Percentiles rank a stretch among this genome's conserved stretches.
Conservation (phyloP, 35 echinoderm and acorn worm genomes). For the Holothuria glaberrima region DNA sequence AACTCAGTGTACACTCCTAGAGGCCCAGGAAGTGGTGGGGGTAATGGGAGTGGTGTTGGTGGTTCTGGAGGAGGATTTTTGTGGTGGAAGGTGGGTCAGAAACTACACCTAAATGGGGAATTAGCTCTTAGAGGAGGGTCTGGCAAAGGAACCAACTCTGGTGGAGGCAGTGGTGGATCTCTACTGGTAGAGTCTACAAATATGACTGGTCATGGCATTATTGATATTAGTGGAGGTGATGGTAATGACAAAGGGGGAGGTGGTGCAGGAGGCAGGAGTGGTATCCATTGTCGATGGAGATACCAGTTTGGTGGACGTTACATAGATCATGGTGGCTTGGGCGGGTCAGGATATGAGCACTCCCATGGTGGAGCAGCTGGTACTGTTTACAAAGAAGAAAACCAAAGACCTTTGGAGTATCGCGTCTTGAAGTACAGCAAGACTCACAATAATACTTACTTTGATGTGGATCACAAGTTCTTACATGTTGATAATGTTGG, state of each 20-base stretch:
- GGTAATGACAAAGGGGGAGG: slow-evolving; percentile 78
- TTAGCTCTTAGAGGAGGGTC: slow-evolving; percentile 72
- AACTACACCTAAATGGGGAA: slow-evolving; percentile 78
- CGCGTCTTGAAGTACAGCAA: slow-evolving; percentile 85
- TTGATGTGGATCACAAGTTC: slow-evolving; percentile 87
- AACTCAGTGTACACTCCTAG: slow-evolving; percentile 76
- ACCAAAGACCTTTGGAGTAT: slow-evolving; percentile 77
- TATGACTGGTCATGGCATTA: slow-evolving; percentile 88
- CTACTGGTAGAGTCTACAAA: slow-evolving; percentile 76
- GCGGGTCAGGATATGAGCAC: slow-evolving; percentile 46
- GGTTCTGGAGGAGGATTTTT: slow-evolving; percentile 82
- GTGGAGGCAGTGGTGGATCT: slow-evolving; percentile 86
- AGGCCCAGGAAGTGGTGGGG: slow-evolving; percentile 78
- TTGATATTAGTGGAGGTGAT: slow-evolving; percentile 75
- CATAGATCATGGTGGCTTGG: slow-evolving; percentile 82
- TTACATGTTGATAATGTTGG: slow-evolving; percentile 88
- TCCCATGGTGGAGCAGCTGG: slow-evolving; percentile 88
- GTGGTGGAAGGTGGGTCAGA: slow-evolving; percentile 85
- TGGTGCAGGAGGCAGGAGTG: slow-evolving; percentile 84
- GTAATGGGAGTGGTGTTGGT: slow-evolving; percentile 78
- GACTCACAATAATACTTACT: slow-evolving; percentile 73
- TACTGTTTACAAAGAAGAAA: slow-evolving; percentile 89
- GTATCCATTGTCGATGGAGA: slow-evolving; percentile 83
- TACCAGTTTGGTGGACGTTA: slow-evolving; percentile 88
- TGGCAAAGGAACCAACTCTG: slow-evolving; percentile 70